Conservation (phyloP, 2,113 vertebrate species). For the Hemicordylus capensis region DNA sequence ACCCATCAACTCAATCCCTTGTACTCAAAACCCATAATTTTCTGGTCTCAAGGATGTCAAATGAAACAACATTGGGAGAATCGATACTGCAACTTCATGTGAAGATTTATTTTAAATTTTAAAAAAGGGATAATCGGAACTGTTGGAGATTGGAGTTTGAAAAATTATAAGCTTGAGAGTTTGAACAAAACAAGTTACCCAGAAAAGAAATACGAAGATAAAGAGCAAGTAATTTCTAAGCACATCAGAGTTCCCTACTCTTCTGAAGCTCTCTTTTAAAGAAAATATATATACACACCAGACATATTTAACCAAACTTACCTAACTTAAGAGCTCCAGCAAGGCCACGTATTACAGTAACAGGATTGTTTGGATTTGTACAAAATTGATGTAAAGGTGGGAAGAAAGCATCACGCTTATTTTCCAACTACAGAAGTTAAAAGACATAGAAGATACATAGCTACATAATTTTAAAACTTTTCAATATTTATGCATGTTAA, state of each 20-base stretch:
- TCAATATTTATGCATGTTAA: conserved; percentile 14
- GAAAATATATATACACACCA: neutral
- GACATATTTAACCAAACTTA: conserved; percentile 47
- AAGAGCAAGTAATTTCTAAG: neutral
- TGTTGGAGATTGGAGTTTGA: neutral
- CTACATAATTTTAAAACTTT: conserved; percentile 35
- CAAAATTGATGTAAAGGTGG: conserved; percentile 99
- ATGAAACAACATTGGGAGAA: neutral
- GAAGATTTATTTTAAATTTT: too few species aligned
- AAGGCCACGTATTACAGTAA: conserved; percentile 99
- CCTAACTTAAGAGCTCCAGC: conserved; percentile 96
- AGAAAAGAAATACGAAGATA: conserved; percentile 3
- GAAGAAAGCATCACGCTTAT: conserved; percentile 98
- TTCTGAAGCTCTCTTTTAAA: neutral
- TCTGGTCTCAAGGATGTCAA: neutral
- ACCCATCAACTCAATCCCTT: neutral
- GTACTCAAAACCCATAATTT: neutral
- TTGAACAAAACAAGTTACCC: conserved; percentile 1
- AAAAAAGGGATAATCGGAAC: too few species aligned
- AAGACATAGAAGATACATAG: conserved; percentile 60
- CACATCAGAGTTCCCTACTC: neutral
- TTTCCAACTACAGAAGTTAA: conserved; percentile 89
- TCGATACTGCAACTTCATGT: neutral
- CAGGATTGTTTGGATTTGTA: conserved; percentile 97
- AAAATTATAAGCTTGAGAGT: neutral